phyloP scores from a whole-genome alignment of 2,113 vertebrate genomes.

The Seriola dumerili region DNA sequence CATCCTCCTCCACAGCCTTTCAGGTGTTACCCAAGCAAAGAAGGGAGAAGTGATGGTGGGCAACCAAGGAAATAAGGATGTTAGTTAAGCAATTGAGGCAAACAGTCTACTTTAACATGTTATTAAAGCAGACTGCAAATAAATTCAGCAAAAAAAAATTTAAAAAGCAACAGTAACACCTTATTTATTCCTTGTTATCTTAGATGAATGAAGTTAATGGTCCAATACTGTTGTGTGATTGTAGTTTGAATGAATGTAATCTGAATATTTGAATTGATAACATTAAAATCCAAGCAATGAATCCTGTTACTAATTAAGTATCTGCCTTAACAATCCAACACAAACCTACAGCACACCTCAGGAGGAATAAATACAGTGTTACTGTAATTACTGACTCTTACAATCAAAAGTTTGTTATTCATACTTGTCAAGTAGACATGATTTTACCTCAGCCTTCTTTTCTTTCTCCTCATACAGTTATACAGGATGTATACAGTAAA shows the following conservation, averaged over 20 bases:
- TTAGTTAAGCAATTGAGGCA: conserved; percentile 91
- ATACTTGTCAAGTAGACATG: conserved; percentile 45
- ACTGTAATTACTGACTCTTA: conserved; percentile 36
- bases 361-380: conserved; percentile 75
- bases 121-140: conserved; percentile 70
- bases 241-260: background rate
- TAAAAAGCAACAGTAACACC: conserved; percentile 62
- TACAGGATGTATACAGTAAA: conserved; percentile 11
- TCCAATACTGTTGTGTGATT: background rate
- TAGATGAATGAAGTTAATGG: background rate
- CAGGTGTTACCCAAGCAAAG: conserved; percentile 83
- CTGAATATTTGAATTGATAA: background rate
- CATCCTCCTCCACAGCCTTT: conserved; percentile 93
- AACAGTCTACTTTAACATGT: conserved; percentile 65
- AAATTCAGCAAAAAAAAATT: conserved; percentile 36
- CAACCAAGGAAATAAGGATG: conserved; percentile 85
- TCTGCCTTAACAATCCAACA: background rate
- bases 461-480: conserved; percentile 25
- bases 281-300: background rate
- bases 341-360: background rate
- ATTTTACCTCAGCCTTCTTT: conserved; percentile 59
- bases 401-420: conserved; percentile 39
- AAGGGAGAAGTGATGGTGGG: conserved; percentile 73
- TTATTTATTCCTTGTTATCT: conserved; percentile 51
- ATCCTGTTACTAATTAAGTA: background rate